These are phyloP conservation scores for Lampropteryx suffumata DNA, from an alignment of 2,888 invertebrate genomes.

Conservation along the genomic window DNA sequence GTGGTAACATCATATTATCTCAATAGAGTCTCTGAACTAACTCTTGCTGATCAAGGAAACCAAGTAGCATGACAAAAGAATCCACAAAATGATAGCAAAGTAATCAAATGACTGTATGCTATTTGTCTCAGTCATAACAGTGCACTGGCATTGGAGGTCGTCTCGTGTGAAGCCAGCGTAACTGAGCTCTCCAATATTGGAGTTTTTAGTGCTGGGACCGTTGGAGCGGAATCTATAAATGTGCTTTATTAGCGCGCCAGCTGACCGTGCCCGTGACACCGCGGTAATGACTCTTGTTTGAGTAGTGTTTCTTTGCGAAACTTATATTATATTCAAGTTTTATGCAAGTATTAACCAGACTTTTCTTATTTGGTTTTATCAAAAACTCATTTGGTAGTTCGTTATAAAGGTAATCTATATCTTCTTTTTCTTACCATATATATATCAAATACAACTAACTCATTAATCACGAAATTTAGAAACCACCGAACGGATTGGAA, in stretches of 20 bases:
- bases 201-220: slow-evolving; percentile 31
- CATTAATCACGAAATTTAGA: too few species aligned
- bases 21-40: too few species aligned
- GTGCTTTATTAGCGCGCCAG: slow-evolving; percentile 42
- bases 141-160: slow-evolving; percentile 1
- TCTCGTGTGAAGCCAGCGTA: slow-evolving; percentile 4
- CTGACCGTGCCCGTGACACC: slow-evolving; percentile 41
- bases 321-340: slow-evolving; percentile 16
- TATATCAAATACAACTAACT: too few species aligned
- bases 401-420: too few species aligned
- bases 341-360: not conserved
- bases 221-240: slow-evolving; percentile 40
- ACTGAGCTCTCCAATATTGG: slow-evolving; percentile 29
- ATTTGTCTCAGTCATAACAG: not conserved
- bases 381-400: not conserved
- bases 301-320: slow-evolving; percentile 27
- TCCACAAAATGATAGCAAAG: too few species aligned
- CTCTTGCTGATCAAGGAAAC: too few species aligned
- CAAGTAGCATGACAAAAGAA: too few species aligned
- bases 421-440: too few species aligned
- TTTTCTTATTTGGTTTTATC: not conserved
- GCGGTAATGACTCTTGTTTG: slow-evolving; percentile 30
- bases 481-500: too few species aligned
- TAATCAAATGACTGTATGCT: too few species aligned
- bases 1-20: too few species aligned